Base-by-base conservation (phyloP, 2,888 invertebrate species). In the Mystacides longicornis region DNA sequence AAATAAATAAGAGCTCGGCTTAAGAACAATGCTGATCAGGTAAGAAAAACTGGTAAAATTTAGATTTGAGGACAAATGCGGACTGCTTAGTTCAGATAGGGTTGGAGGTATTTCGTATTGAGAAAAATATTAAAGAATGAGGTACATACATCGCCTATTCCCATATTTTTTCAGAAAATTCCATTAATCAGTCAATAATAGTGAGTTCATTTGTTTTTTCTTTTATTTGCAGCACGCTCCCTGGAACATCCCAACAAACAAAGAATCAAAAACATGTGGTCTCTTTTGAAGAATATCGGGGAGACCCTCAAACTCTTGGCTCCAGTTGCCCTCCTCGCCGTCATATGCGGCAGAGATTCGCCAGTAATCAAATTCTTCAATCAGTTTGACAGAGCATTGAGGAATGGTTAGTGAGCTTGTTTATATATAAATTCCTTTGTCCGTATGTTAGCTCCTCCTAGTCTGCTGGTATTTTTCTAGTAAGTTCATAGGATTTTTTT, bases 321-420 rank as follows among this genome's bases (percentile, higher is more conserved):
- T 60, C 81, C 81, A 60, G 72, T 80, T 43, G 79, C 80, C 5
- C 68, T 81, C 23, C 70, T 81, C 47, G 76, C 79, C 0, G 64
- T 81, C 22, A 70, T 81, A 65, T 79, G 79, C 74, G 76, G 79
- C 23, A 75, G 77, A 59, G 77, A 77, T 65, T 75, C 78, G 63
- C 73, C 80, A 65, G 65, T 81, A 56, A 73, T 77, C 64, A 77
- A 70, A 62, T 64, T 81, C 45, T 66, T 80, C 54, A 73, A 75
- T 64, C 75, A 78, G 14, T 37, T 37, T 46, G 55, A 55, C 42
- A 51, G 43, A 23, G 49, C 55, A 21, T 23, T 55, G 19, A 51
- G 52, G 22, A 51, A 48, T 21, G 51, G 55, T 55, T 43, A 16
- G 9, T 23, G 4, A 42, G 5, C 4, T 43, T 43, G 5, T 27